A percentile compares a stretch with the other conserved stretches of the same genome.
Evolutionary conservation across 30 jellyfish, hydroid and myxozoan genomes (phyloP).

Genomic region (Rhopilema esculentum): DNA sequence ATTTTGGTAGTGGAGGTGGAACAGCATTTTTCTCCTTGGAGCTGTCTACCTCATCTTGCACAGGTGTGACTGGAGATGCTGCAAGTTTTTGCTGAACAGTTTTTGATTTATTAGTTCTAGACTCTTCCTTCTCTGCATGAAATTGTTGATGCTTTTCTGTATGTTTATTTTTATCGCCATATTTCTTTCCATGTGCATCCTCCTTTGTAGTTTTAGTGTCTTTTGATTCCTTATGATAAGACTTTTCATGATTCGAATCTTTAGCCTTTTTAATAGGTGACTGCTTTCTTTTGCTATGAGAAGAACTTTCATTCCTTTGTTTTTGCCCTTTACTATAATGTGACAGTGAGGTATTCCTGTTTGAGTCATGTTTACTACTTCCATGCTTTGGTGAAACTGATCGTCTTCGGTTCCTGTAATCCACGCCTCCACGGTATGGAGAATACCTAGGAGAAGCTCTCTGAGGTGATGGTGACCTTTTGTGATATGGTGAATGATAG

Average conservation of each 20-base stretch:
- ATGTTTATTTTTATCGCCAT: background rate
- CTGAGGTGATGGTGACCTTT: conserved; percentile 76
- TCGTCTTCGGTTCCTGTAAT: conserved; percentile 37
- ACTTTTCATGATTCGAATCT: conserved; percentile 39
- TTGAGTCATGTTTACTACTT: conserved; percentile 45
- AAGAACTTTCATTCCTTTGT: conserved; percentile 45
- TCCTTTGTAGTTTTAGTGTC: conserved; percentile 20
- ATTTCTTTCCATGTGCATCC: conserved; percentile 16
- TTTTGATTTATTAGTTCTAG: conserved; percentile 2
- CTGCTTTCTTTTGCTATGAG: conserved; percentile 32
- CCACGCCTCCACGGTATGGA: conserved; percentile 75
- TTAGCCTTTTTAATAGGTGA: conserved; percentile 50
- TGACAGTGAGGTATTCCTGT: conserved; percentile 49
- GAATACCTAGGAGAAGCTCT: conserved; percentile 92
- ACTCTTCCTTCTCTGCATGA: conserved; percentile 9
- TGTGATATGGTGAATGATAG: conserved; percentile 62
- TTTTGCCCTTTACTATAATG: conserved; percentile 47
- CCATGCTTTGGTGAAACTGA: conserved; percentile 71
- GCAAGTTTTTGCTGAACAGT: conserved; percentile 49
- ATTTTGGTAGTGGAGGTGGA: conserved; percentile 75
- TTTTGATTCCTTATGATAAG: conserved; percentile 15
- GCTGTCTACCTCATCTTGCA: conserved; percentile 74
- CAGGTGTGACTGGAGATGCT: conserved; percentile 84
- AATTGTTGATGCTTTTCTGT: conserved; percentile 8
- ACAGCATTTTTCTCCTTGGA: conserved; percentile 21